Evolutionary conservation across 2,113 vertebrate genomes (phyloP).

Genomic region (Eulemur macaco): DNA sequence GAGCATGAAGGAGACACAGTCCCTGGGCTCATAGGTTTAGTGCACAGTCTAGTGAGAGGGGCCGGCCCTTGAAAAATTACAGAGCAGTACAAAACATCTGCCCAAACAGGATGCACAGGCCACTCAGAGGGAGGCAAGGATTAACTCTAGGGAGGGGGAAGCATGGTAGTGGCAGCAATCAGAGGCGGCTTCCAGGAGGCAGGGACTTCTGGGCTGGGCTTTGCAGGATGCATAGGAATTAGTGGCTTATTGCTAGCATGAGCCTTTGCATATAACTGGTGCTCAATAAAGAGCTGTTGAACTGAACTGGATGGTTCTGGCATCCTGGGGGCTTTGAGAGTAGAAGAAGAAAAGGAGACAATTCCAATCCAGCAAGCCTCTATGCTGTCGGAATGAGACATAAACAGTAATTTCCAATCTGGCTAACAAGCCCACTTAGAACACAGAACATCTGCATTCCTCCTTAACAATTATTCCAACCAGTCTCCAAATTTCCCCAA

Average conservation of each 20-base stretch:
- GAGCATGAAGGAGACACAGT: neutral
- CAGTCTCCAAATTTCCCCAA: neutral
- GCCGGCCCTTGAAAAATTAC: neutral
- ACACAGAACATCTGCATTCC: neutral
- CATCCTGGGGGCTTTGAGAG: neutral
- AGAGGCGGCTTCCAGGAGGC: neutral
- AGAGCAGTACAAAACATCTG: neutral
- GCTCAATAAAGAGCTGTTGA: neutral
- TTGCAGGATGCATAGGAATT: neutral
- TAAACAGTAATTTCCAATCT: conserved; percentile 6
- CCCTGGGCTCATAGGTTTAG: neutral
- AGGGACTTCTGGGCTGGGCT: neutral
- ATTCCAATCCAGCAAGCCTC: neutral
- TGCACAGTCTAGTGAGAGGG: neutral
- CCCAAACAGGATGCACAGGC: neutral
- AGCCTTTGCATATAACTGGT: neutral
- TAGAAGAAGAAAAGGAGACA: neutral
- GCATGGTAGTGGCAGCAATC: neutral
- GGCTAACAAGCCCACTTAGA: conserved; percentile 38
- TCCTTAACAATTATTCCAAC: neutral
- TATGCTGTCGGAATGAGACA: neutral
- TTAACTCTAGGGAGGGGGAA: neutral
- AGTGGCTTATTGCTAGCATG: neutral
- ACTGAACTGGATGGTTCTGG: neutral
- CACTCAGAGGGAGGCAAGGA: neutral